Evolutionary conservation across 2,113 vertebrate genomes (phyloP).

Genomic region (Callopanchax toddi): DNA sequence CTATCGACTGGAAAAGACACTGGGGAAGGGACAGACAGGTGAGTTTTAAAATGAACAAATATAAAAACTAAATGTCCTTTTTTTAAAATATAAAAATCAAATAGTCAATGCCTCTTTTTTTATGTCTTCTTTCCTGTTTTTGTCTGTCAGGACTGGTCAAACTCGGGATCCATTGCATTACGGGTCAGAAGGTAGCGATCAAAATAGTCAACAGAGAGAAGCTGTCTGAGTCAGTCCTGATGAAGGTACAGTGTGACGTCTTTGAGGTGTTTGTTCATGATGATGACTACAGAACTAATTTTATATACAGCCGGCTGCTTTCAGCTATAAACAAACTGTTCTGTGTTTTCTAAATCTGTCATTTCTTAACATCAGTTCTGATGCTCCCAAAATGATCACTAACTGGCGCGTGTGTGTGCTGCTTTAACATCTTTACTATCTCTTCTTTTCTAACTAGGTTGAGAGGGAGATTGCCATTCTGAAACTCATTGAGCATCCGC

Average conservation of each 20-base stretch:
- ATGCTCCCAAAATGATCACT: conserved; percentile 13
- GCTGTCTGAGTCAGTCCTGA: conserved; percentile 91
- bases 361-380: conserved; percentile 9
- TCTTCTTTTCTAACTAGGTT: conserved; percentile 78
- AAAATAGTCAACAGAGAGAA: conserved; percentile 96
- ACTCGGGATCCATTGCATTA: conserved; percentile 91
- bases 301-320: not conserved
- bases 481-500: conserved; percentile 93
- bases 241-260: conserved; percentile 84
- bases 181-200: conserved; percentile 92
- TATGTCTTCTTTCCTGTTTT: not conserved
- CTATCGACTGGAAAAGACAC: conserved; percentile 83
- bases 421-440: conserved; percentile 26
- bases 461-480: conserved; percentile 94
- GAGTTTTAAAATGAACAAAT: conserved; percentile 15
- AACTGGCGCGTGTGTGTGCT: conserved; percentile 16
- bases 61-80: not conserved
- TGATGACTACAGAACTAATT: conserved; percentile 16
- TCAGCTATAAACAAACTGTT: conserved; percentile 12
- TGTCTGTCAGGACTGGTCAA: conserved; percentile 87
- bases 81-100: too few species aligned
- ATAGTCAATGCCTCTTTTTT: not conserved
- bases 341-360: conserved; percentile 24
- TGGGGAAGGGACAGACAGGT: conserved; percentile 85
- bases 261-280: conserved; percentile 1